Base-by-base conservation (phyloP, 2,113 vertebrate species). In the Jaculus jaculus region DNA sequence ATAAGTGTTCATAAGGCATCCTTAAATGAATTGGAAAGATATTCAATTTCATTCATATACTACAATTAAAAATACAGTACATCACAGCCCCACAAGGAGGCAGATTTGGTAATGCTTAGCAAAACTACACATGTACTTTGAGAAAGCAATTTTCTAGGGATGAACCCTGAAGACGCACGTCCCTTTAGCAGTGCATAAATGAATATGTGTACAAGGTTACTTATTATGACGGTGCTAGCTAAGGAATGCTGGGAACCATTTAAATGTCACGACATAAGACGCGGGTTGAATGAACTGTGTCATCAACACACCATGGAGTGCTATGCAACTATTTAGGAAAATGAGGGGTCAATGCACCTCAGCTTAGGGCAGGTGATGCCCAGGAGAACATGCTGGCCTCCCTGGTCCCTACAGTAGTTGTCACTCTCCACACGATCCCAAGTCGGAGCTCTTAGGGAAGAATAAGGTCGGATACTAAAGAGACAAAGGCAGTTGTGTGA, bases 21-120 rank as follows among this genome's bases (percentile, higher is more conserved):
- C 42, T 87, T 73, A 81, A 58, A n/a, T 66, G 23, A 93, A 32
- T 37, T 84, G 20, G 89, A 89, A 77, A 72, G 65, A 93, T 32
- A 54, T 54, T 10, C 51, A 65, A 61, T 69, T 88, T 89, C 54
- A 89, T 82, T 84, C 51, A 54, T 39, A 78, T 39, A 63, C 71
- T 24, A 65, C 89, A 71, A 71, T 84, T 71, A 61, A 77, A 42
- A n/a, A n/a, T 54, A 28, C n/a, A 68, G 66, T 84, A 85, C n/a
- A 16, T 21, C 15, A 69, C 28, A 69, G 66, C 21, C 51, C n/a
- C 47, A 71, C 7, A 10, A 30, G 23, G 37, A 77, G 51, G 37
- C 20, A 16, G 37, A 65, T 81, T 39, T 73, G 75, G 65, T 6
- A 37, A 34, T 13, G 71, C 34, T 54, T 71, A 51, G 78, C 16